These are phyloP conservation scores for Spermophilus dauricus DNA, from an alignment of 2,113 vertebrate species.

Conservation along the genomic window DNA sequence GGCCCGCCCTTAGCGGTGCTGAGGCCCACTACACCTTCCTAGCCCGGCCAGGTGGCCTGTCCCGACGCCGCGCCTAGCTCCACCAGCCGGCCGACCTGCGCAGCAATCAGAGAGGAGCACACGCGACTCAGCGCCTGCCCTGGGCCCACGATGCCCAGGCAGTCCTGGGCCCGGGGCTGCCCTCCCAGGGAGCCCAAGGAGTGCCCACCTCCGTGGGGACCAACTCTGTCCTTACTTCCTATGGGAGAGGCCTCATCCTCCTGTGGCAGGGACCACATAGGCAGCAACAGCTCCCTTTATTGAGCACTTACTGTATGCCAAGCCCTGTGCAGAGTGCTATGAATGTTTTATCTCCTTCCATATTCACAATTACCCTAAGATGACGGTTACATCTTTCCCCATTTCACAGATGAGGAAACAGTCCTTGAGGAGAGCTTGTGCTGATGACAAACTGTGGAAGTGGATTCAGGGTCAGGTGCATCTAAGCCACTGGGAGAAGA, in stretches of 20 bases:
- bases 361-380: neutral
- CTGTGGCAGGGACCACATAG: neutral
- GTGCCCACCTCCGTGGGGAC: neutral
- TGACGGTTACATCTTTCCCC: neutral
- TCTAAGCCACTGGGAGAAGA: neutral
- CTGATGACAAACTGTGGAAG: neutral
- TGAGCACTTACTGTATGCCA: constrained; percentile 49
- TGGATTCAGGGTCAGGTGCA: neutral
- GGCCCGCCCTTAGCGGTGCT: constrained; percentile 88
- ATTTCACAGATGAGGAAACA: neutral
- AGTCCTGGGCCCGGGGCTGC: constrained; percentile 41
- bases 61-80: constrained; percentile 84
- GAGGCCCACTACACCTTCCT: constrained; percentile 92
- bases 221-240: constrained; percentile 12
- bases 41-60: constrained; percentile 85
- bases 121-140: constrained; percentile 81
- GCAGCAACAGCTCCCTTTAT: constrained; percentile 27
- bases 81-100: constrained; percentile 85
- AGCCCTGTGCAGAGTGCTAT: neutral
- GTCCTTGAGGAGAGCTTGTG: neutral
- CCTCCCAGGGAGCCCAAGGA: constrained; percentile 58
- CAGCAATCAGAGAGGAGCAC: constrained; percentile 86
- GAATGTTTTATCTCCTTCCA: neutral
- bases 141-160: constrained; percentile 64
- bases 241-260: neutral